phyloP scores from a whole-genome alignment of 1,140 invertebrate genomes.

The Lucilia sericata region DNA sequence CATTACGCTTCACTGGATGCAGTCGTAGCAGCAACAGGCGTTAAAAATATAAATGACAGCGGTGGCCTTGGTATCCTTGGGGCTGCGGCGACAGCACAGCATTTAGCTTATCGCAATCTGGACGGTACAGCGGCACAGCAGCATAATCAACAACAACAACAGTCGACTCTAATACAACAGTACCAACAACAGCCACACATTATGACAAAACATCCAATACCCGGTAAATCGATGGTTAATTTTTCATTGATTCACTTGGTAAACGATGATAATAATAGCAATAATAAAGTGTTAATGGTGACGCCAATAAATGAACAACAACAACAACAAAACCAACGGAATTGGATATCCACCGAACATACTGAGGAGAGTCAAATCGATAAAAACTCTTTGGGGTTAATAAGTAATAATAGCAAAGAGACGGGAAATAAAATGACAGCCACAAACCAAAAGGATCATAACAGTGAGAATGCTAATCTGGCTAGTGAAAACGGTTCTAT shows the following conservation, averaged over 20 bases:
- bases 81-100: conserved; percentile 45
- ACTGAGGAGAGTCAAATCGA: background rate
- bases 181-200: conserved; percentile 53
- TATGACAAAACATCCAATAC: conserved; percentile 68
- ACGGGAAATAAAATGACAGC: background rate
- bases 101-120: conserved; percentile 54
- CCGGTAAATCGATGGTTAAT: conserved; percentile 68
- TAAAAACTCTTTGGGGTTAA: background rate
- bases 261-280: conserved; percentile 48
- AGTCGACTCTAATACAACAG: background rate
- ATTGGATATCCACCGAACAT: background rate
- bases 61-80: conserved; percentile 43
- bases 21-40: conserved; percentile 6
- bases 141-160: background rate
- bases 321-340: background rate
- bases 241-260: conserved; percentile 59
- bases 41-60: conserved; percentile 12
- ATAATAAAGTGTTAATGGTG: conserved; percentile 11
- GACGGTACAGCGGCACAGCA: conserved; percentile 48
- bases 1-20: conserved; percentile 37
- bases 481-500: conserved; percentile 79
- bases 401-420: background rate
- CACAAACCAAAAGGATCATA: conserved; percentile 41
- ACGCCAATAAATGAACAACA: conserved; percentile 46
- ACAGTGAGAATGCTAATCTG: conserved; percentile 51